Evolutionary conservation across 2,888 invertebrate genomes (phyloP).

Genomic region (Schrankia costaestrigalis): DNA sequence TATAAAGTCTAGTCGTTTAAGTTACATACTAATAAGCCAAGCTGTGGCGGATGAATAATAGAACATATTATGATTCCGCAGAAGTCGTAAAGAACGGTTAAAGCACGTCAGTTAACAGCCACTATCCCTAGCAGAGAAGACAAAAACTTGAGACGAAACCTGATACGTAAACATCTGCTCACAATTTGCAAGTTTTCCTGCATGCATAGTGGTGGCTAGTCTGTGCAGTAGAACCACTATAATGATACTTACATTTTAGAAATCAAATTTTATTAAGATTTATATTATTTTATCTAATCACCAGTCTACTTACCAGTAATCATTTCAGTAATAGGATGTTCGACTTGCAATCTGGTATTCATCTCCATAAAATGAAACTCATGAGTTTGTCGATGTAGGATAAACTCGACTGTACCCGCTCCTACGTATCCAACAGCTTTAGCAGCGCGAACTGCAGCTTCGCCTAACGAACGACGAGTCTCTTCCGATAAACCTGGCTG

Average conservation of each 20-base stretch:
- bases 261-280: neutral
- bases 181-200: too few species aligned
- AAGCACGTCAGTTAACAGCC: too few species aligned
- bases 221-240: neutral
- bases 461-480: conserved; percentile 88
- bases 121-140: too few species aligned
- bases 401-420: conserved; percentile 99
- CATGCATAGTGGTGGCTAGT: too few species aligned
- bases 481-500: conserved; percentile 92
- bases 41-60: too few species aligned
- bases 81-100: too few species aligned
- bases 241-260: neutral
- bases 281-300: neutral
- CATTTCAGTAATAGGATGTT: conserved; percentile 98
- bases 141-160: too few species aligned
- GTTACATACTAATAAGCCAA: too few species aligned
- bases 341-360: conserved; percentile 98
- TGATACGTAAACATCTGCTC: too few species aligned
- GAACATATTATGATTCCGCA: too few species aligned
- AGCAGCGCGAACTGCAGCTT: conserved; percentile 96
- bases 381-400: conserved; percentile 91
- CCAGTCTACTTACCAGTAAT: conserved; percentile 85
- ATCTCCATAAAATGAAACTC: conserved; percentile 99
- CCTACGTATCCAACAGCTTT: conserved; percentile 98
- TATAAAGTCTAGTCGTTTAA: too few species aligned